Evolutionary conservation across 2,797 vertebrate species (phyloP).

Genomic region (Lycodopsis pacificus): DNA sequence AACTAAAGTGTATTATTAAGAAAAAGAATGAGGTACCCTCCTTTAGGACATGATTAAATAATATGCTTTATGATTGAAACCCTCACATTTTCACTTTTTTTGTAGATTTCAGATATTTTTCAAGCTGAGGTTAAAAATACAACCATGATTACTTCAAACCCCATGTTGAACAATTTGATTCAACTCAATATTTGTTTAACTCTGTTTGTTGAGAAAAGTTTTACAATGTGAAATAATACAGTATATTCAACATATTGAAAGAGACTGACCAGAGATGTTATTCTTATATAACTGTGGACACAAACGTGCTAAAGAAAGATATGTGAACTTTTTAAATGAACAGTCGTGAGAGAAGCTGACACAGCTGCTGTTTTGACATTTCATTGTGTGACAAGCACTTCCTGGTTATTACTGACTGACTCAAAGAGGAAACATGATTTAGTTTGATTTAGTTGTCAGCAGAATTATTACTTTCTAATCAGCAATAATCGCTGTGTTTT

Average conservation of each 20-base stretch:
- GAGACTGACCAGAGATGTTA: neutral
- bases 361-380: conserved; percentile 49
- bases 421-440: conserved; percentile 29
- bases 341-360: conserved; percentile 1
- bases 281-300: neutral
- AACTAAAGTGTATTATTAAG: neutral
- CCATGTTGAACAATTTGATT: neutral
- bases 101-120: neutral
- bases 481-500: conserved; percentile 28
- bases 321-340: neutral
- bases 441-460: conserved; percentile 25
- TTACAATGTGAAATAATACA: too few relatives aligned
- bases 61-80: neutral
- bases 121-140: neutral
- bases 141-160: neutral
- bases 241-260: neutral
- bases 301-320: neutral
- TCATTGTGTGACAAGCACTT: conserved; percentile 13
- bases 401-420: conserved; percentile 25
- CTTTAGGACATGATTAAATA: neutral
- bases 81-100: neutral
- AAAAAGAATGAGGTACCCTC: neutral
- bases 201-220: neutral
- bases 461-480: conserved; percentile 35
- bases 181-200: neutral